Base-by-base conservation (phyloP, 2,797 vertebrate genomes). In the Simalia tracyae region DNA sequence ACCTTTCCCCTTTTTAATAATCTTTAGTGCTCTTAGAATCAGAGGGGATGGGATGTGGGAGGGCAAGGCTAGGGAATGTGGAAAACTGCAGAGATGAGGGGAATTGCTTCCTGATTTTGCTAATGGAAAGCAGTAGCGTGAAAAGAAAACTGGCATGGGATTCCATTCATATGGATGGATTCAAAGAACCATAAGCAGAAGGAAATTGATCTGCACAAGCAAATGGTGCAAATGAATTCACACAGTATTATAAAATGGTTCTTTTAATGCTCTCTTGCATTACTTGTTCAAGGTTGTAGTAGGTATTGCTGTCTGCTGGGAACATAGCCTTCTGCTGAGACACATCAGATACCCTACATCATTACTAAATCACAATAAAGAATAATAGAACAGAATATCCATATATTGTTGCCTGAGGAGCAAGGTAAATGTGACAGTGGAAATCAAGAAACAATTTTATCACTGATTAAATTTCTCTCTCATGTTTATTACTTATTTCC, bases 331-430 rank as follows among this genome's bases (percentile, higher is more conserved):
- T 36, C 15, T 76, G 68, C 31, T 76, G 31, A 76, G 12, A 72
- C 2, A 76, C 72, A 76, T 8, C 54, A 19, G 28, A 24, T 64
- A 85, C 85, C 46, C n/a, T 22, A 91, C 46, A 54, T 0, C 50
- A 61, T 61, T 66, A 7, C 90, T 91, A 91, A 60, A n/a, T 91
- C 22, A 87, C 86, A 88, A 72, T 54, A 63, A 54, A 88, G 28
- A 22, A 87, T 57, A 85, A 76, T 60, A 72, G n/a, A 87, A 59
- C 26, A 28, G 50, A 36, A 87, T 50, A n/a, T 9, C 26, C 15
- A 46, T 91, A 15, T 56, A 31, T 31, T 84, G 12, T 50, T 87
- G 57, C 72, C 1, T 87, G 61, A 31, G 22, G 42, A 76, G 4
- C 12, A 57, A 85, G 11, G 46, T 24, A 91, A 28, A 91, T 50